Evolutionary conservation across 1,140 invertebrate genomes (phyloP).

Genomic region (Laodelphax striatellus): DNA sequence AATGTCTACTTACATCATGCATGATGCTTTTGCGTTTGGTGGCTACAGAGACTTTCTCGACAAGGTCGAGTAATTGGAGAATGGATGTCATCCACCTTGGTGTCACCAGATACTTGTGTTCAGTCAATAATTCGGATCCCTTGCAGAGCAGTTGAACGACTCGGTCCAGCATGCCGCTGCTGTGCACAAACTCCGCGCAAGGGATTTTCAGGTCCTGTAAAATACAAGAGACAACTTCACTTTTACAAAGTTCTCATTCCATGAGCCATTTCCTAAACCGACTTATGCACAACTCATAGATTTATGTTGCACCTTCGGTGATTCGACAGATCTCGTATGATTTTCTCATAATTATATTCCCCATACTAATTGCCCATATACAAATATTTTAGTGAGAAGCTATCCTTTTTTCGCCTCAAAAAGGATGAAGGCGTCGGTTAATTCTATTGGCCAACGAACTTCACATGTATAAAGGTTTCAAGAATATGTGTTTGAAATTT

Average conservation of each 20-base stretch:
- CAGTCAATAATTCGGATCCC: constrained; percentile 33
- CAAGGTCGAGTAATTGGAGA: constrained; percentile 64
- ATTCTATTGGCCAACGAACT: too few relatives aligned
- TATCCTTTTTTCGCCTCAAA: too few relatives aligned
- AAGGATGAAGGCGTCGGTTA: too few relatives aligned
- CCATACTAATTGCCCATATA: too few relatives aligned
- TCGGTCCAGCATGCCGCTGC: constrained; percentile 39
- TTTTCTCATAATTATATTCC: too few relatives aligned
- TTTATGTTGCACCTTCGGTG: too few relatives aligned
- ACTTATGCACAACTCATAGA: too few relatives aligned
- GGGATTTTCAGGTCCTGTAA: constrained; percentile 53
- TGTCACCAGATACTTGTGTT: constrained; percentile 32
- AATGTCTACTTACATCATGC: constrained; percentile 48
- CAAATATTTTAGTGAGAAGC: too few relatives aligned
- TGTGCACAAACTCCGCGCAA: constrained; percentile 45
- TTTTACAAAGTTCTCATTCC: not conserved
- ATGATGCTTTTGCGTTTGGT: constrained; percentile 58
- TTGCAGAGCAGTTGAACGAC: constrained; percentile 41
- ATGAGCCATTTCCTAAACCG: too few relatives aligned
- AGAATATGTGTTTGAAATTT: too few relatives aligned
- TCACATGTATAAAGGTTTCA: too few relatives aligned
- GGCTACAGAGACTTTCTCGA: constrained; percentile 65
- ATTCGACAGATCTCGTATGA: too few relatives aligned
- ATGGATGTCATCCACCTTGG: constrained; percentile 73
- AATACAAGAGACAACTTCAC: not conserved